Evolutionary conservation across 1,140 invertebrate species (phyloP), one percentile per base, ranked within the genome.

Genomic region (Hycleus phaleratus): DNA sequence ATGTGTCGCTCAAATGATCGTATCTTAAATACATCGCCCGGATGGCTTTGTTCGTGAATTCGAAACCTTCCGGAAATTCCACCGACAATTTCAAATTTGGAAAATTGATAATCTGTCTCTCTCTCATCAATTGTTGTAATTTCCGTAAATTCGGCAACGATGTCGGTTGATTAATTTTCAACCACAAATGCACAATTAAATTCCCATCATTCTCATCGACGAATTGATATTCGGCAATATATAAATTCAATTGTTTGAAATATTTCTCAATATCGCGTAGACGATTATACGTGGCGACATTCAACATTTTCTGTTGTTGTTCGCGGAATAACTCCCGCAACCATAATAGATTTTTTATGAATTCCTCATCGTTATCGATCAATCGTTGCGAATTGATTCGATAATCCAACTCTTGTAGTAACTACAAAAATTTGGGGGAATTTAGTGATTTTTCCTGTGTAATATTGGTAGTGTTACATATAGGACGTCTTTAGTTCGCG

Each of bases 21-120:
- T 83, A 84, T 52, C 77, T 77, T 4, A 82, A 55, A 77, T 82
- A 82, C 44, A 85, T 71, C 5, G 75, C 77, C 43, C 84, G 73
- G 12, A 86, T 67, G 0, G 81, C 81, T 26, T 79, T 77, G 32
- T 75, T 75, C 45, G 80, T 77, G 18, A 80, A 76, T 39, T 67
- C 62, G 0, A 73, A 52, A 9, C 39, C 60, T 3, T 12, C 6
- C 3, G 85, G 84, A 60, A 86, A 72, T 6, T 79, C 76, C 2
- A 85, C 68, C 3, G 72, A 71, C 52, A 85, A 67, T 8, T 79
- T 73, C 26, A 84, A 69, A 39, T 82, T 75, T 24, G 78, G 69
- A 60, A 85, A 85, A 46, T 38, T 3, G 24, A 26, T 44, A 18
- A 45, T 49, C 42, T 45, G 26, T 10, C 26, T 39, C 45, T 7